A percentile compares a stretch with the other conserved stretches of the same genome.
Conservation (phyloP, 2,113 vertebrate genomes). For the Prinia subflava region DNA sequence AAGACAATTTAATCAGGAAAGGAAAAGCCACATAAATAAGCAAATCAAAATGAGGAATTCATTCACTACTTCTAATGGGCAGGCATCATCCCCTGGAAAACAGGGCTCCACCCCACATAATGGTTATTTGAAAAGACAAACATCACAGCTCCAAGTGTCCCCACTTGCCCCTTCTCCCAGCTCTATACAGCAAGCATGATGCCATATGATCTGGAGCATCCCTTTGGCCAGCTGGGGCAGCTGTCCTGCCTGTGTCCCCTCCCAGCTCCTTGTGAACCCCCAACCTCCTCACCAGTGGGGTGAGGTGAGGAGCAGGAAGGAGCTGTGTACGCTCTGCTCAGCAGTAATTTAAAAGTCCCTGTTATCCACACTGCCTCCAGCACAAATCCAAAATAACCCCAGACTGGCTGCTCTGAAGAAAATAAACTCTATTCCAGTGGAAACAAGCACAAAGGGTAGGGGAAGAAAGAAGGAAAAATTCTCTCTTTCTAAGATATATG, state of each 20-base stretch:
- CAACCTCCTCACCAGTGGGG: rapidly evolving
- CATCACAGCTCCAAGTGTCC: rapidly evolving
- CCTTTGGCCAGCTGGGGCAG: neutral
- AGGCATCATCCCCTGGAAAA: neutral
- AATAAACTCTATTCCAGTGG: neutral
- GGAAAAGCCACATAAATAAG: neutral
- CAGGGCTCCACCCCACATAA: no score
- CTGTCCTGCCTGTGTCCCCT: neutral
- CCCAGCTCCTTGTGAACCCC: neutral
- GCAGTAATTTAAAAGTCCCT: neutral
- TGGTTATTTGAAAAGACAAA: neutral
- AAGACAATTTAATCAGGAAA: neutral
- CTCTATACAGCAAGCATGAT: neutral
- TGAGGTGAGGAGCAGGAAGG: neutral
- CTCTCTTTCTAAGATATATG: neutral
- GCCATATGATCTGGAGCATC: neutral
- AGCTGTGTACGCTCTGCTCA: neutral
- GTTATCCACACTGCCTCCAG: neutral
- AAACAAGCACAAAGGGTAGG: neutral
- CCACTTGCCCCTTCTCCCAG: neutral
- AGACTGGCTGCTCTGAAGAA: neutral
- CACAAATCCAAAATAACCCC: neutral
- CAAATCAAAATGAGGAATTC: neutral
- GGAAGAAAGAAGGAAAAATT: neutral
- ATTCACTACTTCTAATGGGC: neutral